Percentiles rank a stretch among this genome's conserved stretches.
These are phyloP conservation scores for Hyposmocoma kahamanoa DNA, from an alignment of 1,140 invertebrate species.

Conservation along the genomic window DNA sequence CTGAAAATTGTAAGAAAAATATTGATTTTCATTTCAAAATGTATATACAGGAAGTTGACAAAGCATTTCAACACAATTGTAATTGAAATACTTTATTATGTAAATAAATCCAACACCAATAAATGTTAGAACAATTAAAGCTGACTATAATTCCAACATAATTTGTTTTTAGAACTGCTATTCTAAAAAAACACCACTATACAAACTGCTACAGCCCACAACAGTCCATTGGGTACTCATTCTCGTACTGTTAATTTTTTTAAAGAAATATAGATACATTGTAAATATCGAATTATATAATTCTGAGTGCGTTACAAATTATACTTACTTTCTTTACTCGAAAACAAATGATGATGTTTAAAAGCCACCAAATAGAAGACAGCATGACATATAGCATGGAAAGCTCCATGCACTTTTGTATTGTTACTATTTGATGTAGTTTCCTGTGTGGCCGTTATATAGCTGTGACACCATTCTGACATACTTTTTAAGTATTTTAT, in stretches of 20 bases:
- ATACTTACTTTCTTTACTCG: constrained; percentile 82
- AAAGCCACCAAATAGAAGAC: constrained; percentile 94
- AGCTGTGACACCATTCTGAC: constrained; percentile 68
- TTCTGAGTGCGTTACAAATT: too few relatives aligned
- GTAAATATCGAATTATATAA: too few relatives aligned
- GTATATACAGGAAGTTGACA: too few relatives aligned
- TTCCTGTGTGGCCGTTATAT: constrained; percentile 64
- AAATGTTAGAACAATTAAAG: not conserved
- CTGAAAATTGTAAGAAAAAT: too few relatives aligned
- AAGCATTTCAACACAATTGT: too few relatives aligned
- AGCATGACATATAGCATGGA: constrained; percentile 92
- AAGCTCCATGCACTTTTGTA: constrained; percentile 83
- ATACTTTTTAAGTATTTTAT: constrained; percentile 56
- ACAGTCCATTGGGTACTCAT: too few relatives aligned
- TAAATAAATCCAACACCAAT: too few relatives aligned
- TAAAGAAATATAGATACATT: too few relatives aligned
- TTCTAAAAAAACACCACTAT: constrained; percentile 6
- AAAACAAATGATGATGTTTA: constrained; percentile 87
- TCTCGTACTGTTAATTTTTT: too few relatives aligned
- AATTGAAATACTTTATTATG: too few relatives aligned
- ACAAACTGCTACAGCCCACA: constrained; percentile 10
- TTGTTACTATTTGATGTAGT: constrained; percentile 43
- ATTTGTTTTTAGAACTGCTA: not conserved
- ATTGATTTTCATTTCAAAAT: too few relatives aligned
- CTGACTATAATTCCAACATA: not conserved